Evolutionary conservation across 2,888 invertebrate species (phyloP).

Genomic region (Brachyptera risi): DNA sequence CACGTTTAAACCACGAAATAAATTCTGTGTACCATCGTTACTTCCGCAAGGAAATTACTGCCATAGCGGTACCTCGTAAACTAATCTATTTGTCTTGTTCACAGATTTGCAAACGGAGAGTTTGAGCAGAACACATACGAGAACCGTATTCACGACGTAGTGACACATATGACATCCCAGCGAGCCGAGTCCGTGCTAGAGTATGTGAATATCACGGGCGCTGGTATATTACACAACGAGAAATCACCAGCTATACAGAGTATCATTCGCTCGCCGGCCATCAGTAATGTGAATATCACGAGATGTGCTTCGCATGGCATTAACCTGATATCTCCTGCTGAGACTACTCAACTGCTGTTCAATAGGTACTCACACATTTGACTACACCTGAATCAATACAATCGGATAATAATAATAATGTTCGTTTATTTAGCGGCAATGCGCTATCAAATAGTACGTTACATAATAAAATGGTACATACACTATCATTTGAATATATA

Average conservation of each 20-base stretch:
- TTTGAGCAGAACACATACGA: slow-evolving; percentile 84
- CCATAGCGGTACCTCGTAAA: no score
- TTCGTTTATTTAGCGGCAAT: no score
- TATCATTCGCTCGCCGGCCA: slow-evolving; percentile 78
- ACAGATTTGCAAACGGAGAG: slow-evolving; percentile 78
- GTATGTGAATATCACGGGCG: slow-evolving; percentile 80
- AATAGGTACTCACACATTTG: slow-evolving; percentile 48
- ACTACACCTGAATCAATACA: no score
- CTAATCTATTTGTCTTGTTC: slow-evolving; percentile 29
- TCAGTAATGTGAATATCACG: slow-evolving; percentile 76
- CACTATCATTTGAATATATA: no score
- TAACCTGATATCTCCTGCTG: slow-evolving; percentile 83
- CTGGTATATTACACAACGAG: slow-evolving; percentile 93
- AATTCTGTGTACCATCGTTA: no score
- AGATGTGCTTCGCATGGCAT: slow-evolving; percentile 88
- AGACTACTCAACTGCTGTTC: slow-evolving; percentile 68
- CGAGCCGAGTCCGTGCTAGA: slow-evolving; percentile 73
- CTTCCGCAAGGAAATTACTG: no score
- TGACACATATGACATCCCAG: slow-evolving; percentile 67
- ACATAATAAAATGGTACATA: no score
- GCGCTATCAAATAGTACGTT: no score
- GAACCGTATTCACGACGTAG: slow-evolving; percentile 74
- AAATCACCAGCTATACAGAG: slow-evolving; percentile 90
- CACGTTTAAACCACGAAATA: no score
- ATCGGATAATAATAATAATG: no score